A percentile compares a stretch with the other conserved stretches of the same genome.
phyloP scores from a whole-genome alignment of 2,888 invertebrate species.

The Lasioglossum malachurum region DNA sequence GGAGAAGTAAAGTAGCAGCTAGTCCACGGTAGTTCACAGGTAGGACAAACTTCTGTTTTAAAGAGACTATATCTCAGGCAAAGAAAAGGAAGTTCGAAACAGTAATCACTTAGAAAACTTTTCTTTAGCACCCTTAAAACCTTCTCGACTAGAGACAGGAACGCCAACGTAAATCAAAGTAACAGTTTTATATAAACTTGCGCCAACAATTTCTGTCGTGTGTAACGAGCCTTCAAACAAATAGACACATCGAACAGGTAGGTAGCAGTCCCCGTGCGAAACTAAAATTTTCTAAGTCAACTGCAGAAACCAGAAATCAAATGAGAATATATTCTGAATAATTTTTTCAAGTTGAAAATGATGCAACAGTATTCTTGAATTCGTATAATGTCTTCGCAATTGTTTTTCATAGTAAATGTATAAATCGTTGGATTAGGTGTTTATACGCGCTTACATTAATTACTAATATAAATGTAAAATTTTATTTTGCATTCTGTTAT shows the following conservation, averaged over 20 bases:
- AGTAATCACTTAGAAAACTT: not conserved
- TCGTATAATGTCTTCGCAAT: not conserved
- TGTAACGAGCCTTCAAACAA: not conserved
- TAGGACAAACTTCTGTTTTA: conserved; percentile 4
- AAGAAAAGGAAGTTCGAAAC: conserved; percentile 2
- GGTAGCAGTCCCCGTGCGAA: not conserved
- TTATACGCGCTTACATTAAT: not conserved
- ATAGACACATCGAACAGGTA: not conserved
- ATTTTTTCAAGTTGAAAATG: not conserved
- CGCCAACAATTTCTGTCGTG: not conserved
- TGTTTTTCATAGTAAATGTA: not conserved
- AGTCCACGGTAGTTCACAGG: not conserved
- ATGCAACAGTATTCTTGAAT: not conserved
- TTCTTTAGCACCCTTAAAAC: not conserved
- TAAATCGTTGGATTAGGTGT: not conserved
- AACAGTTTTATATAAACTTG: not conserved
- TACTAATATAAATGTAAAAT: not conserved
- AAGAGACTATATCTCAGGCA: not conserved
- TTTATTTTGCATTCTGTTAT: not conserved
- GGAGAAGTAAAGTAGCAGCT: not conserved
- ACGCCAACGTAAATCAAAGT: not conserved
- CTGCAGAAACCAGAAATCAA: not conserved
- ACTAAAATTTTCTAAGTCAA: not conserved
- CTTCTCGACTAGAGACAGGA: not conserved
- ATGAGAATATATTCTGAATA: not conserved